Conservation (phyloP, 1,140 invertebrate genomes). For the Neodiprion fabricii region DNA sequence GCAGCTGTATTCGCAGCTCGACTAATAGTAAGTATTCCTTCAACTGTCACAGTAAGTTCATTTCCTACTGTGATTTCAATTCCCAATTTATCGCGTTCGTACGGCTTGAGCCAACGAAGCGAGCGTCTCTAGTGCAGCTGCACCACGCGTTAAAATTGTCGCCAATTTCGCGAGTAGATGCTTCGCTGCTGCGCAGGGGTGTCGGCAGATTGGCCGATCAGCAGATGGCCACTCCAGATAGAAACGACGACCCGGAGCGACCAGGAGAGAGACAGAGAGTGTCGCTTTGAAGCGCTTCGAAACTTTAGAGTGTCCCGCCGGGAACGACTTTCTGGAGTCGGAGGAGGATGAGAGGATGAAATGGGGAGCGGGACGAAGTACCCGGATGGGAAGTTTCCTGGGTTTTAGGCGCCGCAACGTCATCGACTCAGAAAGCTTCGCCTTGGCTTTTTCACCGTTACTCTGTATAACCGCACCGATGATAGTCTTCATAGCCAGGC, state of each 20-base stretch:
- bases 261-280: background rate
- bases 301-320: constrained; percentile 5
- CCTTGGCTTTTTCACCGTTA: too few species aligned
- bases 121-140: too few species aligned
- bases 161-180: background rate
- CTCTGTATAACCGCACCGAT: too few species aligned
- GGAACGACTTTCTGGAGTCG: background rate
- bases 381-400: too few species aligned
- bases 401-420: too few species aligned
- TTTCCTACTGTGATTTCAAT: background rate
- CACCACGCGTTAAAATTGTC: background rate
- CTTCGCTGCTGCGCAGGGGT: background rate
- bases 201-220: constrained; percentile 3
- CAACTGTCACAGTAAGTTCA: too few species aligned
- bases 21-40: background rate
- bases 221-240: constrained; percentile 4
- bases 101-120: too few species aligned
- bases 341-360: background rate
- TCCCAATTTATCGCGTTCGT: background rate
- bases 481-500: too few species aligned
- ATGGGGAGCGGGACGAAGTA: too few species aligned
- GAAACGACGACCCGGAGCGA: background rate
- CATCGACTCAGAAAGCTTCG: too few species aligned
- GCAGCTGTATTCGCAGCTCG: background rate
- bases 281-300: background rate